Evolutionary conservation across 2,888 invertebrate genomes (phyloP), one percentile per base, ranked within the genome.

Genomic region (Clistopyga incitator): DNA sequence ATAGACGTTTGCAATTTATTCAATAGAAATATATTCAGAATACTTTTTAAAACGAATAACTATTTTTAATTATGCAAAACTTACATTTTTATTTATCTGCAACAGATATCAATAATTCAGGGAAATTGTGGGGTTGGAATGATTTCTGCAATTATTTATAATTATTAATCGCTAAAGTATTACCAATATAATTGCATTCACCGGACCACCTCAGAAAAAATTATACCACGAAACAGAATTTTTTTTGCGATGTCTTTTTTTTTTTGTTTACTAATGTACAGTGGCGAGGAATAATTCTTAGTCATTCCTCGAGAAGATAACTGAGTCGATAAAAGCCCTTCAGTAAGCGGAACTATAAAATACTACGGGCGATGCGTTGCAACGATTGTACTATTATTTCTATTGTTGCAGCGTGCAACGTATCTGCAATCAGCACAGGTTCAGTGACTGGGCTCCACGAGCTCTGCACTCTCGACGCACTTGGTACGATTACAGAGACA

Each of bases 371-470:
- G 10, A 47, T 54, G n/a, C 23, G 54, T 54, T 34, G 47, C 45
- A 50, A 78, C 15, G 64, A 78, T 81, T 74, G 42, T 85, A 47
- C 34, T 42, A 74, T 56, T 82, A 42, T 88, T 90, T 90, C 79
- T 89, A 87, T 86, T 91, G 88, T 92, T 92, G 88, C 92, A 93
- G 93, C 88, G 75, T 91, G 92, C 89, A 91, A 91, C 88, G 86
- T 89, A 82, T 84, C 90, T 87, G 86, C 89, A 82, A 87, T 87
- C 75, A 87, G 85, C 85, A 86, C 88, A 52, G 85, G 85, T 81
- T 84, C 89, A 54, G 86, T 87, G 78, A 87, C 90, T 71, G 86
- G 89, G 78, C 88, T 91, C 86, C 90, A 92, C 86, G 92, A 92
- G 80, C 86, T 92, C 88, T 92, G 90, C 90, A 89, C 89, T 86